Evolutionary conservation across 2,888 invertebrate genomes (phyloP).

Genomic region (Ecliptopera silaceata): DNA sequence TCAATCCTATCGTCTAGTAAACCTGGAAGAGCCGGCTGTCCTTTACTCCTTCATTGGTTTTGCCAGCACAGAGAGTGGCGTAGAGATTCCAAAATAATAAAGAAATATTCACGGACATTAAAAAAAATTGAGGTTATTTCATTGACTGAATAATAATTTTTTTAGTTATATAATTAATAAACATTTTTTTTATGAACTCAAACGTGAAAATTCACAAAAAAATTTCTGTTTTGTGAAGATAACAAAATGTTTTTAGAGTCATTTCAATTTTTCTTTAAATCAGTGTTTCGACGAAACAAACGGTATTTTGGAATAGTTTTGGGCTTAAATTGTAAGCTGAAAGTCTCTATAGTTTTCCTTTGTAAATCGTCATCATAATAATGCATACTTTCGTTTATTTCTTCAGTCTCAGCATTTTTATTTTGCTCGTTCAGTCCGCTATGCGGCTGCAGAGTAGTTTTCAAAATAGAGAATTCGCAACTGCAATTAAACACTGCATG

Average conservation of each 20-base stretch:
- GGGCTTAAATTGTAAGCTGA: conserved; percentile 13
- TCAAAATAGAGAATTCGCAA: conserved; percentile 3
- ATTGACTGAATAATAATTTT: no score
- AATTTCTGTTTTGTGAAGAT: no score
- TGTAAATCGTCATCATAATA: conserved; percentile 76
- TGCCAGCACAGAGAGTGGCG: conserved; percentile 42
- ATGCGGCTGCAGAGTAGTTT: conserved; percentile 51
- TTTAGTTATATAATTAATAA: no score
- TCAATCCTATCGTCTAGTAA: conserved; percentile 32
- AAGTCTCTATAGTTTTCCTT: conserved; percentile 52
- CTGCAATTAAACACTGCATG: not conserved
- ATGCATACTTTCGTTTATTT: conserved; percentile 81
- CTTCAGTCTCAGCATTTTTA: conserved; percentile 73
- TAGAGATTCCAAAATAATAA: conserved; percentile 33
- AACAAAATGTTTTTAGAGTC: no score
- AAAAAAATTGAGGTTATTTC: no score
- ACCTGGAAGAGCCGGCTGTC: conserved; percentile 42
- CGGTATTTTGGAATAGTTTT: not conserved
- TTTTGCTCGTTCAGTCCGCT: conserved; percentile 65
- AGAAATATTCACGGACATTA: not conserved
- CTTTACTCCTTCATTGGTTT: conserved; percentile 58
- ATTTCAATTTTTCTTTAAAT: no score
- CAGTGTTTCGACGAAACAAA: no score
- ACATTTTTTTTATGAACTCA: no score
- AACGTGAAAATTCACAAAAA: no score